These are phyloP conservation scores for Epirrita christyi DNA, from an alignment of 2,888 invertebrate genomes.

Conservation along the genomic window DNA sequence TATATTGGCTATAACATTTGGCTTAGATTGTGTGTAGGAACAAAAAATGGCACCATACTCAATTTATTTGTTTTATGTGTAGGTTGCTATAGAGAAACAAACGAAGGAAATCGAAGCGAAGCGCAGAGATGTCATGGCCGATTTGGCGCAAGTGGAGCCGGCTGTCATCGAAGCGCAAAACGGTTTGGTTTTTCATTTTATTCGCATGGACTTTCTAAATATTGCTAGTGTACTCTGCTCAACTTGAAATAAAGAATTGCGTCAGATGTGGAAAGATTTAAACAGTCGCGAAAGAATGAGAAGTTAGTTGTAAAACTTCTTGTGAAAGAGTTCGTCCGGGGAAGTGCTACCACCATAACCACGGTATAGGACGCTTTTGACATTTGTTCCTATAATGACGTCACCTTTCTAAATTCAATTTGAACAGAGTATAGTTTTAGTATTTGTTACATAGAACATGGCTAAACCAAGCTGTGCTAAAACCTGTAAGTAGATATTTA, in stretches of 20 bases:
- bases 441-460: background rate
- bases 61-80: conserved; percentile 32
- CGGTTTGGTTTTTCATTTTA: conserved; percentile 85
- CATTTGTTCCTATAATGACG: background rate
- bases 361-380: background rate
- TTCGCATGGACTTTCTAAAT: conserved; percentile 41
- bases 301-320: too few relatives aligned
- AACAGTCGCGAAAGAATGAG: too few relatives aligned
- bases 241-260: conserved; percentile 13
- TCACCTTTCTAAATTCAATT: conserved; percentile 2
- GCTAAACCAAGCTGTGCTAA: conserved; percentile 2
- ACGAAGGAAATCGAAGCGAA: conserved; percentile 97
- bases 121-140: conserved; percentile 96
- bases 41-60: background rate
- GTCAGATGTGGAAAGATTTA: too few relatives aligned
- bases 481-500: conserved; percentile 5
- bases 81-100: conserved; percentile 92
- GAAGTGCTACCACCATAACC: too few relatives aligned
- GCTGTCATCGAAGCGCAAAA: conserved; percentile 99
- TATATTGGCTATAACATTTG: too few relatives aligned
- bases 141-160: conserved; percentile 98
- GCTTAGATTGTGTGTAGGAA: too few relatives aligned
- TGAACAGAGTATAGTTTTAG: conserved; percentile 6
- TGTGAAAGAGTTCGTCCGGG: too few relatives aligned
- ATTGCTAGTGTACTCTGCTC: conserved; percentile 7